Evolutionary conservation across 2,113 vertebrate species (phyloP), one percentile per base, ranked within the genome.

Genomic region (Pomatorhinus ruficollis): DNA sequence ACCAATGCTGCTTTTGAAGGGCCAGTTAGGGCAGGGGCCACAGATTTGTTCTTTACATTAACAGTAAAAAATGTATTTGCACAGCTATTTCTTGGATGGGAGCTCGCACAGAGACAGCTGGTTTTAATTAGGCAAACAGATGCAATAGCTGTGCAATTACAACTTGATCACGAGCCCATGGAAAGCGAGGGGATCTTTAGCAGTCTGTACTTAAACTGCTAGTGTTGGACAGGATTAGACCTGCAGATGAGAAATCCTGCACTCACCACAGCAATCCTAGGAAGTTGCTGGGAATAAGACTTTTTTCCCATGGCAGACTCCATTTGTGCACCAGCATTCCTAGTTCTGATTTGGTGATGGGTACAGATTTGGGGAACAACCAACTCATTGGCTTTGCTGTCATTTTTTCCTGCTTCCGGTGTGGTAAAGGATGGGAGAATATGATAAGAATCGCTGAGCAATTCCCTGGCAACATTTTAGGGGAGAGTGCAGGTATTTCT

Each of bases 11-110:
- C 89, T 96, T 95, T 90, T 86, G 76, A 93, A 91, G 40, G 65
- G 83, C 86, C 86, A 87, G 44, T 87, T 89, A 68, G 57, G 77
- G 80, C 92, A 96, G 49, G 66, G 65, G 90, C 45, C 76, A 78
- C 72, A 49, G 54, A 90, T 78, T 27, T 37, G 7, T 21, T 90
- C 92, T 96, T 97, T 97, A 96, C 80, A 93, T 95, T 93, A 96
- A 82, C 86, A 82, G 53, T 84, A 86, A 90, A 96, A 95, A 94
- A 87, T 89, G 80, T 75, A 94, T 95, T 92, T 96, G 72, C 22
- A 2, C 83, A 92, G 92, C 64, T 92, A 49, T 95, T 92, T 96
- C 79, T 87, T 87, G 83, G 90, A 78, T 90, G 72, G 39, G 52
- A 81, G 25, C 90, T 88, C 13, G 3, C 20, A 64, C 44, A 87